These are phyloP conservation scores for Zaprionus vittiger DNA, from an alignment of 1,140 invertebrate species.

Conservation along the genomic window DNA sequence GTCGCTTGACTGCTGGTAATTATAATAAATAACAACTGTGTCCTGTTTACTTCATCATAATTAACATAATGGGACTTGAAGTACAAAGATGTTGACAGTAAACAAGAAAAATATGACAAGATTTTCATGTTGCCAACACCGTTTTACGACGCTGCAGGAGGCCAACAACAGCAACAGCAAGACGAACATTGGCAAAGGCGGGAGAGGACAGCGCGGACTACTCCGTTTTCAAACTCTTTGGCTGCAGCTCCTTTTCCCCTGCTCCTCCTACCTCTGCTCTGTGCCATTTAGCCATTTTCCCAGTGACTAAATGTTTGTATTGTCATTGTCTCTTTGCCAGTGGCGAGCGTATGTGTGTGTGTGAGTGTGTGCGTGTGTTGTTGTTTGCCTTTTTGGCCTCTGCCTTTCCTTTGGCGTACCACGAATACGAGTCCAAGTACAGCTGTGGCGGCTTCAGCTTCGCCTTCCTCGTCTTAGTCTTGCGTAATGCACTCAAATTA, in stretches of 20 bases:
- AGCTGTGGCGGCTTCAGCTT: conserved; percentile 47
- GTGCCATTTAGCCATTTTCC: conserved; percentile 68
- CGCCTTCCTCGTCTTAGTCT: conserved; percentile 53
- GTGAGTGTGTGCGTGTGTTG: conserved; percentile 30
- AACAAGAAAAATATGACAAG: conserved; percentile 83
- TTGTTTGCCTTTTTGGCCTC: conserved; percentile 40
- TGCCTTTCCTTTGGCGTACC: conserved; percentile 16
- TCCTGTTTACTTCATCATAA: conserved; percentile 83
- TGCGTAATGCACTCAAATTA: conserved; percentile 77
- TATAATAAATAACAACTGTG: conserved; percentile 83
- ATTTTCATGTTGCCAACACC: conserved; percentile 76
- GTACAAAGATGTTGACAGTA: conserved; percentile 82
- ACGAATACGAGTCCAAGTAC: not conserved
- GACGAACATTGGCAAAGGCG: conserved; percentile 10
- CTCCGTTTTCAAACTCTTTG: conserved; percentile 59
- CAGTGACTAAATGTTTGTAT: conserved; percentile 64
- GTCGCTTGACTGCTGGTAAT: conserved; percentile 74
- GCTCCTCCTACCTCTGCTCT: not conserved
- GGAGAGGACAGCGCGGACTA: conserved; percentile 14
- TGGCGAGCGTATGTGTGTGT: conserved; percentile 15
- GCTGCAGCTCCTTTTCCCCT: conserved; percentile 17
- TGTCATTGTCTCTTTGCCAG: conserved; percentile 59
- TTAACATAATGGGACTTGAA: conserved; percentile 83
- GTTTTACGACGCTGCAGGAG: conserved; percentile 56
- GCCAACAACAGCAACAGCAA: conserved; percentile 10